Evolutionary conservation across 2,797 vertebrate species (phyloP).

Genomic region (Cuculus canorus): DNA sequence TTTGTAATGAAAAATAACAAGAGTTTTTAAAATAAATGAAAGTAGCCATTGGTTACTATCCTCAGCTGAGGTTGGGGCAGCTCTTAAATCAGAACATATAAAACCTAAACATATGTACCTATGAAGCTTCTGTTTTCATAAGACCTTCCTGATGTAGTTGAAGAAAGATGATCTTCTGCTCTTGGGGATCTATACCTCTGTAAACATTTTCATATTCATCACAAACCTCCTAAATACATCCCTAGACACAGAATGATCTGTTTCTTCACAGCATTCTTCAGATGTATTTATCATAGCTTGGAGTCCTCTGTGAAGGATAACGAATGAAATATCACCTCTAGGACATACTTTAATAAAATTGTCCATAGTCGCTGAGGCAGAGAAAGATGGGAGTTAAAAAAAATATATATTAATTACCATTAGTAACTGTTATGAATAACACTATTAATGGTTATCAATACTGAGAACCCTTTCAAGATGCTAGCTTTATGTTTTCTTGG

Average conservation of each 20-base stretch:
- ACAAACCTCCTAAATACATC: not conserved
- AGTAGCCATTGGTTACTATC: not conserved
- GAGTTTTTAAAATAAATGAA: not conserved
- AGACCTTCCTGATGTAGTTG: not conserved
- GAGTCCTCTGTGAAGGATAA: not conserved
- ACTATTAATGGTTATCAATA: not conserved
- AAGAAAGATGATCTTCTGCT: not conserved
- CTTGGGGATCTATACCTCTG: not conserved
- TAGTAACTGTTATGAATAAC: too few species aligned
- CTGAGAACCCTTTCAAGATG: not conserved
- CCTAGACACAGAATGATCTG: not conserved
- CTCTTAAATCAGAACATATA: not conserved
- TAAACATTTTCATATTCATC: not conserved
- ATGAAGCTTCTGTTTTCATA: not conserved
- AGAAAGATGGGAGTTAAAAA: not conserved
- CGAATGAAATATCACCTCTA: not conserved
- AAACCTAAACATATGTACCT: not conserved
- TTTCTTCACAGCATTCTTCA: not conserved
- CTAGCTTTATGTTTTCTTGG: not conserved
- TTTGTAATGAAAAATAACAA: slow-evolving; percentile 1
- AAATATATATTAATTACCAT: not conserved
- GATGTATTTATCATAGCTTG: not conserved
- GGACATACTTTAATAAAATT: not conserved
- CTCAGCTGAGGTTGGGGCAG: not conserved
- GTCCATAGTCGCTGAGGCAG: not conserved